Conservation (phyloP, 2,113 vertebrate species). For the Tragelaphus scriptus region DNA sequence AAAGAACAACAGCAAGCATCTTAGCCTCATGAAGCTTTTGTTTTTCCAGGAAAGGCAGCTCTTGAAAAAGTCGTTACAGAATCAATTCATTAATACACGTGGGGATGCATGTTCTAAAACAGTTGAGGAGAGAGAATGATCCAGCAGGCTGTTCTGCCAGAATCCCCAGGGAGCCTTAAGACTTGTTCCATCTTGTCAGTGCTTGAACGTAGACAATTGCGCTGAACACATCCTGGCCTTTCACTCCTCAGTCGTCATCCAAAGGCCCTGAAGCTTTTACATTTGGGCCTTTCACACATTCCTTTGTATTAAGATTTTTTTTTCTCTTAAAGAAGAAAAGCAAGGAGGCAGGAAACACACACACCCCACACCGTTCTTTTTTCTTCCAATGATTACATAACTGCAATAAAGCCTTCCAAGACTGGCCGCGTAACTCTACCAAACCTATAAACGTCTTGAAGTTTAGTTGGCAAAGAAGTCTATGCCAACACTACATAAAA, state of each 20-base stretch:
- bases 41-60: neutral
- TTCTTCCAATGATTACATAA: slow-evolving; percentile 44
- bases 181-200: slow-evolving; percentile 52
- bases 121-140: neutral
- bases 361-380: neutral
- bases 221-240: slow-evolving; percentile 39
- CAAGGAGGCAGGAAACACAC: neutral
- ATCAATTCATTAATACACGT: no score
- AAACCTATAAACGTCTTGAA: slow-evolving; percentile 52
- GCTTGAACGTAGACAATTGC: slow-evolving; percentile 39
- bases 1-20: neutral
- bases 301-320: slow-evolving; percentile 61
- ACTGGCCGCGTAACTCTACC: slow-evolving; percentile 26
- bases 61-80: neutral
- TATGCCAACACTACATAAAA: slow-evolving; percentile 36
- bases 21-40: neutral
- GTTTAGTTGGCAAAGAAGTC: slow-evolving; percentile 42
- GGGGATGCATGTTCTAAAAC: neutral
- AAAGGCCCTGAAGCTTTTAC: slow-evolving; percentile 48
- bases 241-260: neutral
- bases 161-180: neutral
- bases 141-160: neutral
- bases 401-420: slow-evolving; percentile 52
- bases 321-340: slow-evolving; percentile 45
- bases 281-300: slow-evolving; percentile 66